Evolutionary conservation across 2,797 vertebrate genomes (phyloP), one percentile per base, ranked within the genome.

Genomic region (Odontamblyopus rebecca): DNA sequence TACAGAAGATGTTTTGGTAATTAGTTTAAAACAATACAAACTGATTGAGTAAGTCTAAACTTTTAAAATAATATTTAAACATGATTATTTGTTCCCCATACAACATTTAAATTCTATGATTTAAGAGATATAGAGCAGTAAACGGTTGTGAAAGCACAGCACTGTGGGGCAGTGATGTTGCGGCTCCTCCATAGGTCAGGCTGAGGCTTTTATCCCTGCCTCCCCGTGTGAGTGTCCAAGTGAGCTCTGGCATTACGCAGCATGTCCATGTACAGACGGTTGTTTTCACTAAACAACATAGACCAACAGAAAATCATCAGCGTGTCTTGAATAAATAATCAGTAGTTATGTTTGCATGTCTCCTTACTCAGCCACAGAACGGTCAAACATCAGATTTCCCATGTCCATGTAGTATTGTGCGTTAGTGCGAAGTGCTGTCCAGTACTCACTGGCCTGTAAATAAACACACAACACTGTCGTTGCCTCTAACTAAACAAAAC

Each of bases 401-500:
- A 93, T 91, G 80, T 93, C 91, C 83, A 93, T 90, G 79, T 92
- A 92, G 78, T 89, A 92, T 75, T 93, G 92, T 64, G 89, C 85
- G 32, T 90, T 74, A 51, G 89, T 78, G 44, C 88, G 80, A 18
- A 93, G 26, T 3, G 85, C 76, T 1, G 89, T 92, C 86, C 86
- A 92, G 68, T 92, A 90, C 72, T 93, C 89, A 38, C 84, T 92
- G 23, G 70, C 89, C 91, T 93, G 75, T 70, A n/a, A 18, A 16
- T 73, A 56, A 70, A 2, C 63, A 0, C 35, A 48, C 15, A 44
- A 29, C 4, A 29, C 69, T 41, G 6, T 5, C 12, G 68, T 69
- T 48, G 3, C 16, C 27, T 61, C 8, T 29, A 15, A 56, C 15
- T 1, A 27, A 4, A 7, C 50, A 18, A 53, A 50, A 16, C 9